phyloP scores from a whole-genome alignment of 2,888 invertebrate genomes.

The Cylindroiulus punctatus region DNA sequence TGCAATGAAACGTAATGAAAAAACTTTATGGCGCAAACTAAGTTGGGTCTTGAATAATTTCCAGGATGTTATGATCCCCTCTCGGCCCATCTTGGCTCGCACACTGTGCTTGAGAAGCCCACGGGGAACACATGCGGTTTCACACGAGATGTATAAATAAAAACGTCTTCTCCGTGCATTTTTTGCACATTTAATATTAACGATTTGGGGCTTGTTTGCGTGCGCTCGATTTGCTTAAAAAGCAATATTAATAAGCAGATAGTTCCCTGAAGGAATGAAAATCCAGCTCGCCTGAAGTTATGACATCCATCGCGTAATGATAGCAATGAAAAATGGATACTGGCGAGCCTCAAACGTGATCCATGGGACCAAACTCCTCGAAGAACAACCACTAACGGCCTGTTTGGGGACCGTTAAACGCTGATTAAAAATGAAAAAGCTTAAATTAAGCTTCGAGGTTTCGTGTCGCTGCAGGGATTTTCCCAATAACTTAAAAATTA shows the following conservation, averaged over 20 bases:
- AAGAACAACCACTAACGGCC: not conserved
- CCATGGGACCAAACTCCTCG: not conserved
- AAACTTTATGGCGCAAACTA: not conserved
- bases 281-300: not conserved
- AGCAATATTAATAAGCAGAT: conserved; percentile 17
- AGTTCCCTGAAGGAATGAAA: conserved; percentile 9
- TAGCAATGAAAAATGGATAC: not conserved
- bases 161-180: not conserved
- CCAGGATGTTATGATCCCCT: conserved; percentile 10
- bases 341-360: not conserved
- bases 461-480: not conserved
- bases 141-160: not conserved
- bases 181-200: conserved; percentile 12
- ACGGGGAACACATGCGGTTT: not conserved
- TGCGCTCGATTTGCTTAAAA: conserved; percentile 21
- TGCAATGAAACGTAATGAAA: not conserved
- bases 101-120: not conserved
- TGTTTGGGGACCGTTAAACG: conserved; percentile 13
- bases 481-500: no score
- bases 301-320: not conserved
- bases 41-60: not conserved
- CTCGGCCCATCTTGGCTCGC: not conserved
- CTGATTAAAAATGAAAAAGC: not conserved
- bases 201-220: conserved; percentile 6
- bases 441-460: not conserved